Evolutionary conservation across 2,113 vertebrate species (phyloP), one percentile per base, ranked within the genome.

Genomic region (Hystrix brachyura): DNA sequence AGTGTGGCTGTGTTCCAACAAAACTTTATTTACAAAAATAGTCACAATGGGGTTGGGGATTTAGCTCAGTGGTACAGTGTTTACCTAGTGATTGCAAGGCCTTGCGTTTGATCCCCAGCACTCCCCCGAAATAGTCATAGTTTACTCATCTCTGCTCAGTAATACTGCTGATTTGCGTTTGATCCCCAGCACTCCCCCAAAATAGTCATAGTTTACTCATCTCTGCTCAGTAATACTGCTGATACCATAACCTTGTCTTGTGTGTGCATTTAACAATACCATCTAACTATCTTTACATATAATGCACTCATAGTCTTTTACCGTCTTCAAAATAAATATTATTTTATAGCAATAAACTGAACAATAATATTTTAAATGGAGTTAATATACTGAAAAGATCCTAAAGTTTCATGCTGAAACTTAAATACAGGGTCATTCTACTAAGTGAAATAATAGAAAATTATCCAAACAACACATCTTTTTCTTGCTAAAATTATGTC

Each of bases 301-400:
- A 90, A 94, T 74, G 96, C 53, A 79, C 10, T 93, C 60, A 32
- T 3, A 34, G 53, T 5, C 32, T 91, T 92, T 48, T 80, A 83
- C 15, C 23, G 71, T 53, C 29, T 46, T 92, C 32, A 96, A 96
- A 94, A 84, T 79, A 11, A 60, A 91, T 43, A 87, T 34, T 82
- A 89, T 72, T 91, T 94, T 93, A 82, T 55, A 94, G 27, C 79
- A 82, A 25, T 69, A 90, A 79, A 19, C 19, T 55, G n/a, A 81
- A 15, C 23, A 94, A 79, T 38, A 91, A 67, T 60, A 88, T 65
- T 48, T 65, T 5, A 93, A 90, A 51, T 65, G 4, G 43, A 60
- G 5, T 88, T 55, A 92, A 59, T 55, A 89, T 60, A 93, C 25
- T 38, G 46, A 78, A 60, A 21, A 67, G 14, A 94, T 38, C 67